A percentile compares a stretch with the other conserved stretches of the same genome.
phyloP scores from a whole-genome alignment of 2,888 invertebrate genomes.

The Charanyca ferruginea region DNA sequence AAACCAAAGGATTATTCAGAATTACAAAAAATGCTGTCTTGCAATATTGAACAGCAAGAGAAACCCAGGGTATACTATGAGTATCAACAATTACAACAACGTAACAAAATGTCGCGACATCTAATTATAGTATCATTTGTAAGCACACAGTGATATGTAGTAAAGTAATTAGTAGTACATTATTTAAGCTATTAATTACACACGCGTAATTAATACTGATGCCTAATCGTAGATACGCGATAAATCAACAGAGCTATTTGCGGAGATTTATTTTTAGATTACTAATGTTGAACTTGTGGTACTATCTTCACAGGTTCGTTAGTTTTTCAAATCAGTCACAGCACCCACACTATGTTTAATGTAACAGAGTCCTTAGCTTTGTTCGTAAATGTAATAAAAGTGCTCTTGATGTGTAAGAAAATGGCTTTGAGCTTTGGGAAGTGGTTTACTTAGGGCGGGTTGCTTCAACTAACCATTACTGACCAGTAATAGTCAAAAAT shows the following conservation, averaged over 20 bases:
- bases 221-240: constrained; percentile 29
- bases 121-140: constrained; percentile 12
- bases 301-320: constrained; percentile 14
- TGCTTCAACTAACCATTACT: too few species aligned
- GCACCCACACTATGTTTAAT: too few species aligned
- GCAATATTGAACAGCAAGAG: too few species aligned
- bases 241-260: constrained; percentile 50
- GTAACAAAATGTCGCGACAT: not conserved
- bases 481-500: too few species aligned
- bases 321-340: not conserved
- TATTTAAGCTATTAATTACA: constrained; percentile 23
- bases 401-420: too few species aligned
- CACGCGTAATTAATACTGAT: constrained; percentile 36
- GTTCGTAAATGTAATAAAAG: too few species aligned
- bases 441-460: too few species aligned
- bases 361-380: too few species aligned
- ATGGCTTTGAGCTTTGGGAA: too few species aligned
- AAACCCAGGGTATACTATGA: not conserved
- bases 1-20: too few species aligned
- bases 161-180: constrained; percentile 20
- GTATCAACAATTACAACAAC: not conserved
- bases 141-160: constrained; percentile 11
- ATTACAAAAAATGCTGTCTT: too few species aligned
- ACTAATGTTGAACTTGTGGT: not conserved
- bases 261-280: constrained; percentile 42